A percentile compares a stretch with the other conserved stretches of the same genome.
These are phyloP conservation scores for Triops cancriformis DNA, from an alignment of 1,140 invertebrate genomes.

Conservation along the genomic window DNA sequence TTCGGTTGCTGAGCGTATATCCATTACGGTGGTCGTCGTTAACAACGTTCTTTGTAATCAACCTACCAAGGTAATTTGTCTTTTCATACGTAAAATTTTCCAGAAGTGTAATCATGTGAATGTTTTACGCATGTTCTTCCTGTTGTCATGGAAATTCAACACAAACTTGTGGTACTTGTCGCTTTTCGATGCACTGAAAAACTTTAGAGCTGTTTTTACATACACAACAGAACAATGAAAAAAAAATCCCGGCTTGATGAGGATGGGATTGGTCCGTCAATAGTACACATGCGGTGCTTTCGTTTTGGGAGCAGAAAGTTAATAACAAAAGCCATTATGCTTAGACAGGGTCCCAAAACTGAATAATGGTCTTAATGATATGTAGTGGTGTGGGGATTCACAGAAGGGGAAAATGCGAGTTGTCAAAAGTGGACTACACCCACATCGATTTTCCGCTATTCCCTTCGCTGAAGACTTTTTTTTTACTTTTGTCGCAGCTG, in stretches of 20 bases:
- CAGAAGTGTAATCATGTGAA: background rate
- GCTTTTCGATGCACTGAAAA: background rate
- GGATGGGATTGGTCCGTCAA: too few species aligned
- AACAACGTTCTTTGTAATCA: background rate
- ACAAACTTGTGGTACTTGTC: background rate
- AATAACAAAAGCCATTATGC: background rate
- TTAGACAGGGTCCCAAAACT: background rate
- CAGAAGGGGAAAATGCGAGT: background rate
- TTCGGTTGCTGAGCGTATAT: background rate
- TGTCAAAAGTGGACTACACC: slow-evolving; percentile 9
- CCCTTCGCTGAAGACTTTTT: background rate
- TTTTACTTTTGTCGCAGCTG: background rate
- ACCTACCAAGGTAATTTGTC: background rate
- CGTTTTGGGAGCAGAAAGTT: background rate
- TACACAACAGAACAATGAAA: background rate
- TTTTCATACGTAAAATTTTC: background rate
- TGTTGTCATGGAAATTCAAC: slow-evolving; percentile 2
- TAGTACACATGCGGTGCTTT: too few species aligned
- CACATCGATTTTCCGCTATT: background rate
- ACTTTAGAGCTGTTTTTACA: background rate
- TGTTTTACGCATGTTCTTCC: background rate
- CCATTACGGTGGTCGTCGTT: background rate
- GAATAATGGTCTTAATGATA: background rate
- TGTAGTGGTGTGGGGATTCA: background rate
- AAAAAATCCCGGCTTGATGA: background rate